Base-by-base conservation (phyloP, 2,888 invertebrate genomes). In the Hyposoter didymator region DNA sequence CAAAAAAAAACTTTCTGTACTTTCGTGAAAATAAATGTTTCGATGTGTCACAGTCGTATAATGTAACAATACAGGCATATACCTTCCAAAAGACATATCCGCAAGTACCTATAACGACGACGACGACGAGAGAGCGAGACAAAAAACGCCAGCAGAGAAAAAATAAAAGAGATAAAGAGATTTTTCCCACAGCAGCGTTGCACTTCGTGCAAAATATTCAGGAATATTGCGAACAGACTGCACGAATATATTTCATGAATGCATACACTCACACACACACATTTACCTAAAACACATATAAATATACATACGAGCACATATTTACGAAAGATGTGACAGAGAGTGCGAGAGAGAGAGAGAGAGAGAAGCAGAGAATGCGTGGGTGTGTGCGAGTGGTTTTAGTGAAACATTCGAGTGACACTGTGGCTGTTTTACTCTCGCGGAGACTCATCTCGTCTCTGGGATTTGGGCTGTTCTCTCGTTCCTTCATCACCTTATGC, bases 191-290 rank as follows among this genome's bases (percentile, higher is more conserved):
- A 28, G 39, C 39, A 28, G n/a, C n/a, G n/a, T n/a, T 74, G 52
- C 74, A 74, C 74, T 55, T 45, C 8, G 62, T 87, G 88, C 39
- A 88, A 89, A 90, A 90, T 86, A 88, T 75, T 83, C 84, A 59
- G 64, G 67, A 67, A 83, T 73, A 78, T 73, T 78, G 64, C 67
- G 67, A 83, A 59, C 78, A 78, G 64, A 78, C 82, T 73, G 66
- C 35, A 59, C 19, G 72, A 83, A 83, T 83, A 83, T 73, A 55
- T 82, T 72, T 72, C 73, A 64, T 52, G 22, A 52, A 47, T 70
- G 47, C 28, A n/a, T n/a, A n/a, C n/a, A n/a, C n/a, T n/a, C n/a
- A n/a, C n/a, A 28, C 47, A 28, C 62, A 62, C 22, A 45, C 55
- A 64, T 66, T n/a, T 69, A 45, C 49, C 32, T 76, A 72, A 59